phyloP scores from a whole-genome alignment of 2,888 invertebrate genomes.

The Leptinotarsa tumamoca region DNA sequence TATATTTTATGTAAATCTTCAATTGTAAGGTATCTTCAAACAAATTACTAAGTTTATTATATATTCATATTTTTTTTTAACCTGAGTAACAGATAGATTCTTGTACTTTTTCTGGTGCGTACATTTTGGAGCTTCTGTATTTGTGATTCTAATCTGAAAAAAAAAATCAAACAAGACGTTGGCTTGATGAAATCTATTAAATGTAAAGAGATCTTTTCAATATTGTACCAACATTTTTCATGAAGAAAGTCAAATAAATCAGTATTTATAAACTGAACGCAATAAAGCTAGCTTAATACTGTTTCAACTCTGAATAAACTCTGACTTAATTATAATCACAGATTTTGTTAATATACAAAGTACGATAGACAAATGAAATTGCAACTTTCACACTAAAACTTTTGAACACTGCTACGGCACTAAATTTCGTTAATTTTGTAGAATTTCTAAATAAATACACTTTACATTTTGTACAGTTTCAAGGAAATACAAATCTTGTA shows the following conservation, averaged over 20 bases:
- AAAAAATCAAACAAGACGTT: neutral
- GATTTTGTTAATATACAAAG: constrained; percentile 42
- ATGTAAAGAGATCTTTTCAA: constrained; percentile 41
- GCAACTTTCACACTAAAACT: constrained; percentile 20
- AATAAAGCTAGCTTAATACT: constrained; percentile 46
- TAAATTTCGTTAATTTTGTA: constrained; percentile 6
- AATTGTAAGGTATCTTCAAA: too few species aligned
- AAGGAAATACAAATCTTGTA: constrained; percentile 20
- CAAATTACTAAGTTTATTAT: too few species aligned
- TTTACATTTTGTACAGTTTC: constrained; percentile 40
- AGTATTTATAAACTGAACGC: constrained; percentile 9
- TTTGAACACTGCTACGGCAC: neutral
- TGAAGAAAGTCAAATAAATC: constrained; percentile 20
- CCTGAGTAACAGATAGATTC: too few species aligned
- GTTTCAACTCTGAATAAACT: constrained; percentile 40
- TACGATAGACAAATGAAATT: constrained; percentile 27
- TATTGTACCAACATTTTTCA: constrained; percentile 34
- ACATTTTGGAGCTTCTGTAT: too few species aligned
- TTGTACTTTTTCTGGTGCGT: too few species aligned
- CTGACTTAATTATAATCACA: constrained; percentile 54
- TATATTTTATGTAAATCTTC: too few species aligned
- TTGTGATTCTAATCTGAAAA: too few species aligned
- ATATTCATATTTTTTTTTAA: too few species aligned
- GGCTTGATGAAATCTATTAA: constrained; percentile 29
- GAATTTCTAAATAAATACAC: constrained; percentile 24